A percentile compares a stretch with the other conserved stretches of the same genome.
phyloP scores from a whole-genome alignment of 2,888 invertebrate genomes.

The Coelinius sp. region DNA sequence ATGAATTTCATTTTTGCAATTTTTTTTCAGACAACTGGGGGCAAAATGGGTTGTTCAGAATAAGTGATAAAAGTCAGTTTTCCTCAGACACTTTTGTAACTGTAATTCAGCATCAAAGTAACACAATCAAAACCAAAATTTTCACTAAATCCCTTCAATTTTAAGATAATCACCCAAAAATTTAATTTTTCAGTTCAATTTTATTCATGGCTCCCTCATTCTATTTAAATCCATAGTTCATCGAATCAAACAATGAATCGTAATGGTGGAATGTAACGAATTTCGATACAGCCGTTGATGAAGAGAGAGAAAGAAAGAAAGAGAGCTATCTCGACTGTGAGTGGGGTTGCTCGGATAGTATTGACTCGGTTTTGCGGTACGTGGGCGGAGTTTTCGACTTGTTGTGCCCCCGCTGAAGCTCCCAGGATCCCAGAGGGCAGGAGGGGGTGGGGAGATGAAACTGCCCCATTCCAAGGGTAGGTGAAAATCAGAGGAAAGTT shows the following conservation, averaged over 20 bases:
- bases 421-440: background rate
- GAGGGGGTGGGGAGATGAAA: background rate
- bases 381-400: conserved; percentile 69
- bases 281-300: conserved; percentile 36
- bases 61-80: too few species aligned
- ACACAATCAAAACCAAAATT: too few species aligned
- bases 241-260: conserved; percentile 14
- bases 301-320: conserved; percentile 34
- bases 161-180: too few species aligned
- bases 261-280: conserved; percentile 35
- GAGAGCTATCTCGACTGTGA: conserved; percentile 38
- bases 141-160: too few species aligned
- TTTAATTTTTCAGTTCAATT: too few species aligned
- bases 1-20: background rate
- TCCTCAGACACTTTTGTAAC: too few species aligned
- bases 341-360: conserved; percentile 57
- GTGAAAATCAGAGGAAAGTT: background rate
- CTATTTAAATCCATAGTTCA: background rate
- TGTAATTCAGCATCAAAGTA: too few species aligned
- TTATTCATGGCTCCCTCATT: too few species aligned
- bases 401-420: conserved; percentile 33
- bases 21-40: background rate
- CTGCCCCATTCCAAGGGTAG: background rate
- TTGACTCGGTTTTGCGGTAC: conserved; percentile 67
- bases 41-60: too few species aligned